Evolutionary conservation across 23 tunicate genomes (phyloP), one percentile per base, ranked within the genome.

Genomic region (Oikopleura albicans): DNA sequence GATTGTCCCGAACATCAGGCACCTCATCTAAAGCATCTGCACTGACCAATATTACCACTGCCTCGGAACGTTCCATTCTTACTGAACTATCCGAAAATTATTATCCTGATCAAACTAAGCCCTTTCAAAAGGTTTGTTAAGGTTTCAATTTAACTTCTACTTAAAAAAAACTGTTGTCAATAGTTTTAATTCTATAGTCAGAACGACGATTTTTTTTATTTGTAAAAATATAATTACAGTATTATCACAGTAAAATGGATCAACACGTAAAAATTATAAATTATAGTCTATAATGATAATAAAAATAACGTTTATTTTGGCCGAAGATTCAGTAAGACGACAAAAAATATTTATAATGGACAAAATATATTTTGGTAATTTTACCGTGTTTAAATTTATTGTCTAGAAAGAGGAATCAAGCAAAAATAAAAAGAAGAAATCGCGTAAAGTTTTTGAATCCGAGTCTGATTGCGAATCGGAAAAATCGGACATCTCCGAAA

Each of bases 401-500:
- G 22, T 49, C 16, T 49, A 49, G 63, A 49, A 49, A 49, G 63
- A 49, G 63, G 63, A 49, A 49, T 8, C 12, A 22, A 71, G 31
- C 4, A 71, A 71, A 31, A 29, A 71, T 2, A 71, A 71, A 37
- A 34, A 37, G 31, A 71, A 29, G 31, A 71, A 71, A 2, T 37
- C 36, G 37, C 33, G 37, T 22, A 31, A 16, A 16, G 37, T 71
- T 34, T 31, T 16, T 2, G 79, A 71, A 71, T 12, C 34, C 79
- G 79, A 71, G 37, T 71, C 79, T 2, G 79, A 71, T 29, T 71
- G 79, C 35, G 79, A 71, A 71, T 71, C 79, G 33, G 79, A 71
- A 71, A 71, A 71, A 29, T 71, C 79, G 4, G 79, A 71, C 37
- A 71, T 71, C 31, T 71, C 79, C 31, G 34, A 27, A 2, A 4